These are phyloP conservation scores for Lingula anatina DNA, from an alignment of 2,888 invertebrate genomes.

Conservation along the genomic window DNA sequence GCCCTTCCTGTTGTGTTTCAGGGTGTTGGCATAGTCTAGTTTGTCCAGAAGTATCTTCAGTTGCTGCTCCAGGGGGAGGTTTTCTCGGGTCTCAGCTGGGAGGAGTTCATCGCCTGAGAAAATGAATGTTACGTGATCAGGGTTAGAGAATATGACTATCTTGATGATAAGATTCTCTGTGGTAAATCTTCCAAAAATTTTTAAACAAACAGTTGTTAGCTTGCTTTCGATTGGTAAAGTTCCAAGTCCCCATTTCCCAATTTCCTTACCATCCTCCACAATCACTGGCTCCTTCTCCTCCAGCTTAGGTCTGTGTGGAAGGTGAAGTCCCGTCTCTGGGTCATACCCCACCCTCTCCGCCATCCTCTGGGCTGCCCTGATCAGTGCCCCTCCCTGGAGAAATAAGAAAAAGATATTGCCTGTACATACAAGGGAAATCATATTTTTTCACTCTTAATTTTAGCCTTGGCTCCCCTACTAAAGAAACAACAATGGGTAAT, in stretches of 20 bases:
- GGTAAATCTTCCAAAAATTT: neutral
- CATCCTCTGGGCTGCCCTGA: constrained; percentile 74
- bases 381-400: constrained; percentile 67
- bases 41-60: constrained; percentile 60
- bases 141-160: no score
- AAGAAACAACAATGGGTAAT: no score
- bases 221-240: no score
- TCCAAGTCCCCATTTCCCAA: no score
- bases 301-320: constrained; percentile 20
- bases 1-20: constrained; percentile 1
- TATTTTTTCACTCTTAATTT: no score
- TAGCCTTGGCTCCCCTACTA: no score
- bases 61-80: constrained; percentile 50
- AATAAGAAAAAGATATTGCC: no score
- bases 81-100: neutral
- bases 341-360: constrained; percentile 63
- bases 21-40: constrained; percentile 59
- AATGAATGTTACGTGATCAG: neutral
- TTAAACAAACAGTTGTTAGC: neutral
- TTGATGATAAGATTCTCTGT: neutral
- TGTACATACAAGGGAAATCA: no score
- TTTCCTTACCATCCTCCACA: constrained; percentile 43
- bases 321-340: constrained; percentile 51
- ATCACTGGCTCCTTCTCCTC: constrained; percentile 52
- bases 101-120: neutral